Evolutionary conservation across 2,888 invertebrate genomes (phyloP), one percentile per base, ranked within the genome.

Genomic region (Trichopoda pennipes): DNA sequence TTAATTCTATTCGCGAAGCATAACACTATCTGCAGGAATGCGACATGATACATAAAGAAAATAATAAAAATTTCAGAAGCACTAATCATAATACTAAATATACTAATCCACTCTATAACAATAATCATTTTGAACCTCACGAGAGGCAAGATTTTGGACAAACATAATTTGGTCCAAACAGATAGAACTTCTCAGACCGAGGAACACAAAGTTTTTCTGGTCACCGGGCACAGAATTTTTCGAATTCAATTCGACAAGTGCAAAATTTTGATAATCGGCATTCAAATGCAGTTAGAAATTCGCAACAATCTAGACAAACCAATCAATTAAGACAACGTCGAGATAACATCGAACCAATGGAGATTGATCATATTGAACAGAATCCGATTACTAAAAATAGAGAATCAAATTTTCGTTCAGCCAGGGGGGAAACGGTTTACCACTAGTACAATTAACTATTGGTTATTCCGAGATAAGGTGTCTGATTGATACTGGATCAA

Each of bases 401-500:
- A 9, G 32, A 56, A 17, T 19, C 32, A 56, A 56, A 56, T 56
- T 17, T 56, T 56, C 7, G 12, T n/a, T 56, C 17, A 56, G 16
- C 35, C 9, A 9, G 3, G 17, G 35, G 9, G 35, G 10, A 12
- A 56, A 32, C 1, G 16, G 23, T 55, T n/a, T 32, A 55, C 55
- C 55, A n/a, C 7, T 56, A 56, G 56, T 35, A 35, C 10, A 56
- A 17, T 6, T 55, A 17, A 56, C 32, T 35, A 56, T 56, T 3
- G 17, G 17, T 17, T 9, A 35, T 12, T 16, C 7, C 3, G 17
- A 56, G 19, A 56, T 56, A n/a, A 35, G 35, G 17, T 56, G 56
- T 17, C n/a, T 56, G 17, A 35, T 32, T 10, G 56, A 56, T 19
- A 58, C 38, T 3, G 58, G 58, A 38, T 58, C 58, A 19, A 17